Conservation (phyloP, 2,113 vertebrate genomes). For the Electrona antarctica region DNA sequence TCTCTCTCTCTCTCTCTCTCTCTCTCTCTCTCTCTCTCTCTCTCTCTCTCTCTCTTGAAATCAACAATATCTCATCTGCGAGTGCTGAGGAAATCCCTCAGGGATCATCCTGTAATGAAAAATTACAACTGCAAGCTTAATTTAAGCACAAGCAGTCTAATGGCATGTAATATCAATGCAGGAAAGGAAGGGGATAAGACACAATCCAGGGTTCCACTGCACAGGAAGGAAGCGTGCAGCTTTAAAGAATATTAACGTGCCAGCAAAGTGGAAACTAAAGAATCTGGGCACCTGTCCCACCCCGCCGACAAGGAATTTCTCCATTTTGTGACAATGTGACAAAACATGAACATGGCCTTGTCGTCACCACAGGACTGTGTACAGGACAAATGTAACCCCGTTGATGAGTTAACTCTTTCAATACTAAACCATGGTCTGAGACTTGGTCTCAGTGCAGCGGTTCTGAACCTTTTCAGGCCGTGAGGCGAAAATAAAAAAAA, state of each 20-base stretch:
- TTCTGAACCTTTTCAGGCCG: too few relatives aligned
- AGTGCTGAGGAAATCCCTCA: constrained; percentile 29
- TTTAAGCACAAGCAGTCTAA: constrained; percentile 20
- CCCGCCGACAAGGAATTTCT: constrained; percentile 25
- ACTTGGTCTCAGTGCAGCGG: too few relatives aligned
- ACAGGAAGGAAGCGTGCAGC: not conserved
- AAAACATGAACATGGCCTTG: not conserved
- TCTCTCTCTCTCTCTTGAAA: constrained; percentile 42
- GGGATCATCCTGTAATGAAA: constrained; percentile 60
- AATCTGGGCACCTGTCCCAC: not conserved
- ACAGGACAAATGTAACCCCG: too few relatives aligned
- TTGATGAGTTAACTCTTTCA: too few relatives aligned
- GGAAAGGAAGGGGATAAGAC: constrained; percentile 22
- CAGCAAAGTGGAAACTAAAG: constrained; percentile 14
- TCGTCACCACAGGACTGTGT: not conserved
- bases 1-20: too few relatives aligned
- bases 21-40: too few relatives aligned
- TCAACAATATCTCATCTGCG: constrained; percentile 25
- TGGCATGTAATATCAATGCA: constrained; percentile 22
- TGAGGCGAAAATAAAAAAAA: too few relatives aligned
- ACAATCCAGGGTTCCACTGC: constrained; percentile 16
- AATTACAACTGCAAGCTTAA: constrained; percentile 34
- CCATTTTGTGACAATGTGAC: constrained; percentile 33
- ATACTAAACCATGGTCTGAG: too few relatives aligned
- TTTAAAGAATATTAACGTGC: constrained; percentile 12